Conservation (phyloP, 2,113 vertebrate species). For the Thinocorus orbignyianus region DNA sequence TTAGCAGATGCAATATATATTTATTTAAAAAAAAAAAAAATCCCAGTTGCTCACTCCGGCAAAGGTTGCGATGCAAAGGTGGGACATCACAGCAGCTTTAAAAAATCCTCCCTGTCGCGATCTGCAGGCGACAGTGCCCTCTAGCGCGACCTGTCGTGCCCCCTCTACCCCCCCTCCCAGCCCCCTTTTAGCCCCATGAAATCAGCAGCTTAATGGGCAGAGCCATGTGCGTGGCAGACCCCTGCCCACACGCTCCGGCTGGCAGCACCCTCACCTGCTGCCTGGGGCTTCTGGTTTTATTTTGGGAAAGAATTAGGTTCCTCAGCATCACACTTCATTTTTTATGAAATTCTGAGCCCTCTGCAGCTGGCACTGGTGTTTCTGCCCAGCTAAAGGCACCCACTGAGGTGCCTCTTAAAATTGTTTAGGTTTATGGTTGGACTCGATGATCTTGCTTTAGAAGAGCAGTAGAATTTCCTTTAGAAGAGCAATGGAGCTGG, state of each 20-base stretch:
- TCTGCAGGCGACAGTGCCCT: constrained; percentile 13
- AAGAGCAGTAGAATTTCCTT: background rate
- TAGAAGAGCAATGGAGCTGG: background rate
- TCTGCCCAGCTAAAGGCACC: background rate
- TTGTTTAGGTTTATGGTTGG: background rate
- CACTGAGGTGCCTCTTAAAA: background rate
- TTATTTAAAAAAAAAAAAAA: background rate
- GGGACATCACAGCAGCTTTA: background rate
- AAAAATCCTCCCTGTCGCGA: background rate
- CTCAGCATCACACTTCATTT: background rate
- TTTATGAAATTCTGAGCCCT: background rate
- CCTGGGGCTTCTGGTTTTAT: background rate
- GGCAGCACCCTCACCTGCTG: background rate
- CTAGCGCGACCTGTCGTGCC: background rate
- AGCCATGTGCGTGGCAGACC: background rate
- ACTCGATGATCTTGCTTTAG: background rate
- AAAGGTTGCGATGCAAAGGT: background rate
- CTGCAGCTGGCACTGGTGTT: background rate
- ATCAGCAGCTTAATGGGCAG: background rate
- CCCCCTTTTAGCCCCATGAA: background rate
- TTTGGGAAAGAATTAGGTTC: background rate
- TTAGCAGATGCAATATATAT: background rate
- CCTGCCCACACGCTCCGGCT: background rate
- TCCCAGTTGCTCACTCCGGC: background rate
- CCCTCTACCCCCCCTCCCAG: background rate